phyloP scores from a whole-genome alignment of 2,797 vertebrate genomes.

The Macropodus opercularis region DNA sequence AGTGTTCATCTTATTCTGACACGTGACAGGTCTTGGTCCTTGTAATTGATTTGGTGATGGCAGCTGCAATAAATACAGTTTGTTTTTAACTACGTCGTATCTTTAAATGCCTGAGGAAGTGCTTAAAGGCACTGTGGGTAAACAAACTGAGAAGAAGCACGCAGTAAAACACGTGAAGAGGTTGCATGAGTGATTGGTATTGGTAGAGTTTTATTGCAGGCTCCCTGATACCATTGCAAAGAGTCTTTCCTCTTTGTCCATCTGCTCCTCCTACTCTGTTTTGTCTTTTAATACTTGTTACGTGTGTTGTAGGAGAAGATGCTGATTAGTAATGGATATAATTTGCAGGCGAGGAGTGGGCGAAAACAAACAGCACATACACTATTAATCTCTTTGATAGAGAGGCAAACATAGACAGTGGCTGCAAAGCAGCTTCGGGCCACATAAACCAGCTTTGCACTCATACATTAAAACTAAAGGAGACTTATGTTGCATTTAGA shows the following conservation, averaged over 20 bases:
- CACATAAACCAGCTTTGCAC: constrained; percentile 14
- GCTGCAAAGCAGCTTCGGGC: constrained; percentile 20
- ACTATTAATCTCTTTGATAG: constrained; percentile 60
- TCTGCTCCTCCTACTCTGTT: constrained; percentile 24
- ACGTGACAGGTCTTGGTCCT: constrained; percentile 29
- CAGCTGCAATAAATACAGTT: background rate
- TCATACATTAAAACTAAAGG: constrained; percentile 23
- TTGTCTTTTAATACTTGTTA: constrained; percentile 1
- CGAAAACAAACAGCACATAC: background rate
- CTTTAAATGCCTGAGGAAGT: background rate
- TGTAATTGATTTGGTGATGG: constrained; percentile 14
- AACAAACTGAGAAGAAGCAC: constrained; percentile 31
- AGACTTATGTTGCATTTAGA: background rate
- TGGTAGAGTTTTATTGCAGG: constrained; percentile 20
- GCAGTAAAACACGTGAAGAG: constrained; percentile 4
- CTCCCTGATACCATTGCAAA: constrained; percentile 12
- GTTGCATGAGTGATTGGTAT: constrained; percentile 18
- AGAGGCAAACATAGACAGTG: constrained; percentile 32
- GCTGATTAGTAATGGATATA: constrained; percentile 19
- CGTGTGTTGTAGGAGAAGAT: constrained; percentile 6
- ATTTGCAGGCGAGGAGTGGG: constrained; percentile 3
- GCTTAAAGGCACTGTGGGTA: constrained; percentile 7
- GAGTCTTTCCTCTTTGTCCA: constrained; percentile 17
- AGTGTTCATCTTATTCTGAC: constrained; percentile 10
- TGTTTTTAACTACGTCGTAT: constrained; percentile 5